Percentiles rank a stretch among this genome's conserved stretches.
Evolutionary conservation across 2,888 invertebrate species (phyloP).

Genomic region (Noctuana brunneofusca): DNA sequence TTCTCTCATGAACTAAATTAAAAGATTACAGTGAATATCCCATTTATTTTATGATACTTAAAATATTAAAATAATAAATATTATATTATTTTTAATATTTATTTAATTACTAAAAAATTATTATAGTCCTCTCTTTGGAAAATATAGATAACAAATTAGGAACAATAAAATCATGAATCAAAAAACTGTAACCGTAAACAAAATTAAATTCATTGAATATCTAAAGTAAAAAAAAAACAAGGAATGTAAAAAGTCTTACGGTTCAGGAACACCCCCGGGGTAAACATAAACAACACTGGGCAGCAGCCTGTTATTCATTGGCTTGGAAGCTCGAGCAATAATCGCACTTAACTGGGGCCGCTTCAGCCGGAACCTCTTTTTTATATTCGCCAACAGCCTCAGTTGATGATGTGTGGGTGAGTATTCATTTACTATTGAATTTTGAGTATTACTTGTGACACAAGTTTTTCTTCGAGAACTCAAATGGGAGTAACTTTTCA

Average conservation of each 20-base stretch:
- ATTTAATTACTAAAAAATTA: too few species aligned
- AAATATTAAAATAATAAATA: too few species aligned
- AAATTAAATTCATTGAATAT: too few species aligned
- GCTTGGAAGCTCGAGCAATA: slow-evolving; percentile 48
- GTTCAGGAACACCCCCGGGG: background rate
- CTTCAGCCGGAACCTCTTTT: slow-evolving; percentile 51
- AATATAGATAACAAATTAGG: too few species aligned
- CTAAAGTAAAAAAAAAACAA: too few species aligned
- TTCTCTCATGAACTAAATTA: too few species aligned
- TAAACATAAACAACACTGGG: slow-evolving; percentile 48
- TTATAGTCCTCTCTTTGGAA: too few species aligned
- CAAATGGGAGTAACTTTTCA: slow-evolving; percentile 56
- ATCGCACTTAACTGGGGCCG: slow-evolving; percentile 51
- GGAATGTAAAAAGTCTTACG: background rate
- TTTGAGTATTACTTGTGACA: slow-evolving; percentile 45
- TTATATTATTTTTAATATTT: too few species aligned
- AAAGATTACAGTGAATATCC: too few species aligned
- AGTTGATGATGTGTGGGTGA: slow-evolving; percentile 47
- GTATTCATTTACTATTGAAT: slow-evolving; percentile 40
- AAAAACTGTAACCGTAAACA: too few species aligned
- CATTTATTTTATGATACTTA: too few species aligned
- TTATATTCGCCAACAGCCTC: slow-evolving; percentile 51
- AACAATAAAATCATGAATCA: too few species aligned
- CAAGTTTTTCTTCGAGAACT: slow-evolving; percentile 58
- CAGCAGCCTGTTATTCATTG: slow-evolving; percentile 65